A percentile compares a stretch with the other conserved stretches of the same genome.
Evolutionary conservation across 2,113 vertebrate species (phyloP).

Genomic region (Myiozetetes cayanensis): DNA sequence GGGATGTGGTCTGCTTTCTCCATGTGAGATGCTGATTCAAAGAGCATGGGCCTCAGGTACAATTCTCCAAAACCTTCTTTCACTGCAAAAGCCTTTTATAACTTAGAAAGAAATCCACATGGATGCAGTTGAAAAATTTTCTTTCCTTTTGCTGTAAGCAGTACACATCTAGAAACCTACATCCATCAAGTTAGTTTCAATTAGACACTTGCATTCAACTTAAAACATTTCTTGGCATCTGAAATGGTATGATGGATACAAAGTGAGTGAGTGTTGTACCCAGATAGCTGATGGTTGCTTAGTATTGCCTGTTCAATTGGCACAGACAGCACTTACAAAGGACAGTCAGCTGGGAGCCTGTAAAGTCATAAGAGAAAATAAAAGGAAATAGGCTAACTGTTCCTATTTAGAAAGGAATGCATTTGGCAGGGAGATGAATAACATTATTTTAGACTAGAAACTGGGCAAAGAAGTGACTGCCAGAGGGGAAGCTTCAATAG

Average conservation of each 20-base stretch:
- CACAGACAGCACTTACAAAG: background rate
- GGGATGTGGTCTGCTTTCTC: conserved; percentile 50
- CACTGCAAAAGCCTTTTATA: conserved; percentile 69
- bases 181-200: background rate
- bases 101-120: conserved; percentile 13
- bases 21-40: conserved; percentile 69
- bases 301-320: background rate
- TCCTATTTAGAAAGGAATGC: background rate
- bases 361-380: background rate
- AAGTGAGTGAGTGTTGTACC: background rate
- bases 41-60: conserved; percentile 74
- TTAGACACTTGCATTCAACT: background rate
- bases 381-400: background rate
- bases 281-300: background rate
- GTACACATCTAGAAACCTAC: background rate
- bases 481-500: background rate
- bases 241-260: background rate
- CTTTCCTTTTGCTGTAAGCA: background rate
- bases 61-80: conserved; percentile 75
- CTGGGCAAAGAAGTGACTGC: background rate
- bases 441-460: background rate
- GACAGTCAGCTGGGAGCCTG: background rate
- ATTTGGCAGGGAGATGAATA: background rate
- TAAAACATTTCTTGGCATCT: background rate
- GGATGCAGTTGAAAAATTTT: background rate